phyloP scores from a whole-genome alignment of 64 coral and sea anemone genomes.

The Hydrozoanthus tunicans region DNA sequence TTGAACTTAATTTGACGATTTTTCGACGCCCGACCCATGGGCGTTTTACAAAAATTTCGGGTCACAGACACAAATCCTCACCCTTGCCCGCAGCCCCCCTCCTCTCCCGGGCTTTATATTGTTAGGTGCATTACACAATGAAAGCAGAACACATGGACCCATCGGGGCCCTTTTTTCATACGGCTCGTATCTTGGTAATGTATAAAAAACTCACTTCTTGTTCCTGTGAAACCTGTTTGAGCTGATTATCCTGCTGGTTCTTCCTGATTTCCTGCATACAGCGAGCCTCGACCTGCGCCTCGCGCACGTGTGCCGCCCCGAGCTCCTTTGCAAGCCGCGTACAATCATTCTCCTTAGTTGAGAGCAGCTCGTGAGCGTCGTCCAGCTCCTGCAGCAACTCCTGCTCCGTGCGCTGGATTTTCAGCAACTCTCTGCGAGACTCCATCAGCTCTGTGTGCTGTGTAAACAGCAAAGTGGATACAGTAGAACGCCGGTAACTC shows the following conservation, averaged over 20 bases:
- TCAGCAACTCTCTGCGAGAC: constrained; percentile 84
- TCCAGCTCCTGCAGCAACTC: constrained; percentile 90
- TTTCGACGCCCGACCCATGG: no score
- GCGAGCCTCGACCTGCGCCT: constrained; percentile 92
- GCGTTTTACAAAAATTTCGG: no score
- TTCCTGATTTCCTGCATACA: constrained; percentile 90
- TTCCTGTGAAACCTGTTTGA: constrained; percentile 83
- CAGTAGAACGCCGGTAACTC: neutral
- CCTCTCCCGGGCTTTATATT: no score
- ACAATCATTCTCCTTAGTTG: constrained; percentile 86
- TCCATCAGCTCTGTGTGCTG: constrained; percentile 95
- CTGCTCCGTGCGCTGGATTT: constrained; percentile 85
- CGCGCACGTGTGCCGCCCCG: constrained; percentile 91
- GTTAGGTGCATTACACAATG: no score
- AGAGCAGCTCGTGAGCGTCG: constrained; percentile 84
- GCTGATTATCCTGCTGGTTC: constrained; percentile 74
- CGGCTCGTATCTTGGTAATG: no score
- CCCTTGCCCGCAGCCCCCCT: no score
- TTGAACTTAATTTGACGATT: no score
- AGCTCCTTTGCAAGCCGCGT: constrained; percentile 97
- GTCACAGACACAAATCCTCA: no score
- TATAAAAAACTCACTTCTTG: constrained; percentile 50
- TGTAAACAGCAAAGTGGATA: neutral
- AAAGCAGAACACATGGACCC: no score
- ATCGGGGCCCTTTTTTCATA: no score